Percentiles rank a stretch among this genome's conserved stretches.
phyloP scores from a whole-genome alignment of 2,113 vertebrate species.

The Albula glossodonta region DNA sequence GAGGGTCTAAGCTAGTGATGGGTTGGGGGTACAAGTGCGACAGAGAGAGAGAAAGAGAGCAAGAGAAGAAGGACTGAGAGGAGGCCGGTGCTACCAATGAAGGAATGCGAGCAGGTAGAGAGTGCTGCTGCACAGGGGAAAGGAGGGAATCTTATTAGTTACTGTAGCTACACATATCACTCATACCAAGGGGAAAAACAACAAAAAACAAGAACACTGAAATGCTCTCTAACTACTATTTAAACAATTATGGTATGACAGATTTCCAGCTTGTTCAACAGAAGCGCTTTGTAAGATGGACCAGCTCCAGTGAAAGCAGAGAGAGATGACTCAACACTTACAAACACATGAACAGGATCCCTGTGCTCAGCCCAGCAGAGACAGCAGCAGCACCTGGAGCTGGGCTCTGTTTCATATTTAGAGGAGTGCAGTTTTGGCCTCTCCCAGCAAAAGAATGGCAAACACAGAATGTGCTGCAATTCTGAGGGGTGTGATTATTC shows the following conservation, averaged over 20 bases:
- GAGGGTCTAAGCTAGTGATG: background rate
- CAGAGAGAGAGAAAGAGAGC: background rate
- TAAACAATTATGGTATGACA: background rate
- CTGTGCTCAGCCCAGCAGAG: background rate
- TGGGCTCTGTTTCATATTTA: no score
- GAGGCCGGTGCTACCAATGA: background rate
- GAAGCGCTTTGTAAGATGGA: background rate
- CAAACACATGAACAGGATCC: background rate
- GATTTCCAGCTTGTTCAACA: background rate
- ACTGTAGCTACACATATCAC: slow-evolving; percentile 6
- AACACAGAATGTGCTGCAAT: background rate
- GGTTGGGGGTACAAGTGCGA: background rate
- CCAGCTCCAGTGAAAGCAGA: no score
- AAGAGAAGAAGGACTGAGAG: background rate
- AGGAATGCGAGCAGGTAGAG: background rate
- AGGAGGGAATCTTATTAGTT: background rate
- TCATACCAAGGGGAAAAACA: background rate
- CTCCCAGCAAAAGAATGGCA: no score
- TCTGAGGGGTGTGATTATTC: background rate
- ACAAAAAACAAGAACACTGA: background rate
- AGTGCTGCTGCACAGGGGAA: no score
- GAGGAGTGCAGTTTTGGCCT: no score
- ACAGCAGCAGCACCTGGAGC: background rate
- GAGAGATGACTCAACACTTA: no score
- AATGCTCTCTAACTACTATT: background rate